These are phyloP conservation scores for Habroteleia sp. DNA, from an alignment of 2,888 invertebrate species.

Conservation along the genomic window DNA sequence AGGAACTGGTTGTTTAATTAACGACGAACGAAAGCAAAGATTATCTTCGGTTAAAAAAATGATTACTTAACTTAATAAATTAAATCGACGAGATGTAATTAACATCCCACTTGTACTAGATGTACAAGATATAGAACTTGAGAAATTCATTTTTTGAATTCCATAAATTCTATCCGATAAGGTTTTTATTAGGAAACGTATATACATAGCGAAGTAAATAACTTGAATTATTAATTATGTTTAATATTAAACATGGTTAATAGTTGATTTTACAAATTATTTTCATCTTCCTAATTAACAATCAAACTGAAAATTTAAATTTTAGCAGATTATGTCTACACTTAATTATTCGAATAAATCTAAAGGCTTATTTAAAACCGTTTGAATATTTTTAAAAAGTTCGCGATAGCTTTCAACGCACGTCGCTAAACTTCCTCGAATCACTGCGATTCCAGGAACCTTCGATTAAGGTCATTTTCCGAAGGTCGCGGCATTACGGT, in stretches of 20 bases:
- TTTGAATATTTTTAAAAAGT: slow-evolving; percentile 8
- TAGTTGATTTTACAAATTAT: too few species aligned
- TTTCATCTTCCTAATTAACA: too few species aligned
- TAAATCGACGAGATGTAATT: slow-evolving; percentile 66
- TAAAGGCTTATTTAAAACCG: too few species aligned
- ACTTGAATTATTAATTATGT: too few species aligned
- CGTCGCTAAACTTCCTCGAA: slow-evolving; percentile 31
- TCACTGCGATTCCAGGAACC: slow-evolving; percentile 33
- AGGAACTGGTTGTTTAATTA: slow-evolving; percentile 52
- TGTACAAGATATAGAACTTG: slow-evolving; percentile 18
- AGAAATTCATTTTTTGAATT: slow-evolving; percentile 8
- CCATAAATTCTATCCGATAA: slow-evolving; percentile 14
- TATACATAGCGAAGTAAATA: too few species aligned
- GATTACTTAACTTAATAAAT: slow-evolving; percentile 65
- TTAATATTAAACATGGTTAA: too few species aligned
- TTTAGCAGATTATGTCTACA: too few species aligned
- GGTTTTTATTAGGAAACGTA: too few species aligned
- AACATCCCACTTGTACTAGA: slow-evolving; percentile 64
- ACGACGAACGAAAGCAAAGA: slow-evolving; percentile 34
- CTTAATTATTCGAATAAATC: too few species aligned
- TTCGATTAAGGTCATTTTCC: slow-evolving; percentile 51
- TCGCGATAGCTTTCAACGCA: slow-evolving; percentile 18
- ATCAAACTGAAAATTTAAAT: too few species aligned
- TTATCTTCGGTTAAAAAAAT: slow-evolving; percentile 25
- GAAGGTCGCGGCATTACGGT: slow-evolving; percentile 50